Conservation (phyloP, 2,113 vertebrate genomes). For the Saguinus midas region DNA sequence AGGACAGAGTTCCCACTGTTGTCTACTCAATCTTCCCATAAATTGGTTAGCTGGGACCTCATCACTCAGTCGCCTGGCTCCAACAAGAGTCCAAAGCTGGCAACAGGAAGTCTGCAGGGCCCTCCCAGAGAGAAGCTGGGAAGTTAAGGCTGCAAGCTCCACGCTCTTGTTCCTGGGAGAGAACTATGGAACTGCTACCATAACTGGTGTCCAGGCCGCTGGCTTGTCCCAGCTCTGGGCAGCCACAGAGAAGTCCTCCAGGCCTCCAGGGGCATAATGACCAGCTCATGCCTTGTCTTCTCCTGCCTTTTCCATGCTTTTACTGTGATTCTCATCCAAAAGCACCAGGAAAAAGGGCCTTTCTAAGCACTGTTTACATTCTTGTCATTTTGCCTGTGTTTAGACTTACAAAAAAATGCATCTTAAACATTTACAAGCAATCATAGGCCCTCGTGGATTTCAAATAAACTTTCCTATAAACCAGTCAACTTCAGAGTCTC, state of each 20-base stretch:
- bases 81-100: background rate
- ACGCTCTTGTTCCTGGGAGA: background rate
- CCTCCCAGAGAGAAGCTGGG: background rate
- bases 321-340: background rate
- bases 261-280: accelerated
- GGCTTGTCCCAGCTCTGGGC: background rate
- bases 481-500: constrained; percentile 47
- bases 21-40: background rate
- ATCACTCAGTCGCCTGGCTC: background rate
- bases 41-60: background rate
- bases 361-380: constrained; percentile 65
- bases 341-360: constrained; percentile 7
- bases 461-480: constrained; percentile 70
- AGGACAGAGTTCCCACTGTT: background rate
- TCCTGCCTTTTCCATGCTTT: background rate
- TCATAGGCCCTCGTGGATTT: constrained; percentile 57
- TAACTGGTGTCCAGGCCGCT: background rate
- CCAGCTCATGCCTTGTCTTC: accelerated
- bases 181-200: background rate
- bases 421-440: constrained; percentile 72
- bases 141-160: background rate
- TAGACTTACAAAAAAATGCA: constrained; percentile 53
- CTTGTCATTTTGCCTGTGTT: constrained; percentile 57
- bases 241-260: background rate
- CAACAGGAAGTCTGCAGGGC: background rate